Base-by-base conservation (phyloP, 2,888 invertebrate genomes). In the Archaeoteleia sp. region DNA sequence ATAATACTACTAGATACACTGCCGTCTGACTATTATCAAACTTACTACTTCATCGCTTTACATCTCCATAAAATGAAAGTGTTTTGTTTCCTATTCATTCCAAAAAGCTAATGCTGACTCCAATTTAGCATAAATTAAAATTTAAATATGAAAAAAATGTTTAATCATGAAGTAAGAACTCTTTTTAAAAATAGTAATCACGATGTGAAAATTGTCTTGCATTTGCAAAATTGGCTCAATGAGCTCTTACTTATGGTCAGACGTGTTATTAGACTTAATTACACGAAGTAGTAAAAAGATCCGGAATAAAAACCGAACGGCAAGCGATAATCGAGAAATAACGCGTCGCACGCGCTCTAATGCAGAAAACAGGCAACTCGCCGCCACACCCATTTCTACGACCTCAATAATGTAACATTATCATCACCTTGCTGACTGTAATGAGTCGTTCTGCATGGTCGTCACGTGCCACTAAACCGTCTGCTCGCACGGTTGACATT, bases 331-430 rank as follows among this genome's bases (percentile, higher is more conserved):
- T 39, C 39, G 39, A 20, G 39, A 10, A 29, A 43, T 29, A 34
- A 30, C 34, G 25, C 37, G 43, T 30, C 42, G 49, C 35, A 61
- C 51, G 39, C 43, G 40, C 9, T 55, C 35, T 43, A 45, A 62
- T 62, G 55, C 62, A 48, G 54, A 62, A 43, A 51, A 35, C 40
- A 48, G 42, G 54, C 53, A 49, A 49, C 48, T 23, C 23, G 35
- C 43, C 32, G 30, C 62, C 62, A 48, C 62, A 48, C 62, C 62
- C 49, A 48, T 55, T 35, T 39, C 49, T 20, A 48, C 55, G 62
- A 55, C 63, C 55, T 63, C 49, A 63, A 63, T 62, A 63, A 54
- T 54, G 49, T 49, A 49, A 49, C 63, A 63, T 63, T 63, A 63
- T 57, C 51, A 57, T 65, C 65, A 57, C 65, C 65, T 65, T 46